Base-by-base conservation (phyloP, 1,140 invertebrate species). In the Caenorhabditis remanei region DNA sequence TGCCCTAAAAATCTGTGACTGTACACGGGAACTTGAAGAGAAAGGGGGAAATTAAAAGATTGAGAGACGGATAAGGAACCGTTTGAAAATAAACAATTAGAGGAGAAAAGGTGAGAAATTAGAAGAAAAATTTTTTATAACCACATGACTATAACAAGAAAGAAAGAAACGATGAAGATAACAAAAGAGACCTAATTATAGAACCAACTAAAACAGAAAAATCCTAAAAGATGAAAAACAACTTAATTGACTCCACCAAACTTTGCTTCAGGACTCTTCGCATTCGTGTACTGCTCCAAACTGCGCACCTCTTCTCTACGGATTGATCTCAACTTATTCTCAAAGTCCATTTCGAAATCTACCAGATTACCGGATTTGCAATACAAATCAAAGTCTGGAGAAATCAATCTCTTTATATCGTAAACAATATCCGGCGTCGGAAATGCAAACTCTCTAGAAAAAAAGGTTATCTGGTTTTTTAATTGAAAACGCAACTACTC, bases 361-460 rank as follows among this genome's bases (percentile, higher is more conserved):
- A 56, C 86, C 16, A 87, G 32, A 65, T 87, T 56, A 71, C 86
- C 86, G 14, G 84, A 40, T 55, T 67, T 71, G 55, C 79, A 83
- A n/a, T 55, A 87, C 16, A 87, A 46, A 56, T 83, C 86, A 43
- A 87, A 87, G 43, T 87, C 86, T 0, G 86, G 86, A 6, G 86
- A 87, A 43, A 87, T 87, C 75, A 84, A 8, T n/a, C 82, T 50
- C 56, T 87, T 87, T 14, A 87, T 13, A 48, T 87, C 86, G 50
- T 83, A 84, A 46, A 87, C 86, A 16, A 87, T 63, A 46, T 87
- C 86, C 0, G 86, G 86, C 40, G 86, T 87, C 4, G 86, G 86
- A 50, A 87, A 87, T 19, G 75, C 86, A 53, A 87, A 87, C 67
- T 87, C 86, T 65, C 86, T 87, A 55, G 19, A 87, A 83, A 50